phyloP scores from a whole-genome alignment of 2,113 vertebrate species.

The Pachycephala philippinensis region DNA sequence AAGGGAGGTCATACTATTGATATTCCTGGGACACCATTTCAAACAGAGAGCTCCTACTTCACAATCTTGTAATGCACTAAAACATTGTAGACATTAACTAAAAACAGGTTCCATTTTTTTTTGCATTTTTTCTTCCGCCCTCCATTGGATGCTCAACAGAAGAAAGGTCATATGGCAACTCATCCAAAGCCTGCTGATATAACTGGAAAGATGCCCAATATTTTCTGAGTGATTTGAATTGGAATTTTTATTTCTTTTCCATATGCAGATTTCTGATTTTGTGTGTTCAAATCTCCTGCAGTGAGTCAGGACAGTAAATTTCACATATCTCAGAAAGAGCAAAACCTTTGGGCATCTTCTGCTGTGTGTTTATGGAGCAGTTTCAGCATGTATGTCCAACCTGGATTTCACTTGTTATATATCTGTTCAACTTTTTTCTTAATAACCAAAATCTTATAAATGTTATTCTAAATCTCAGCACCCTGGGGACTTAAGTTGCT shows the following conservation, averaged over 20 bases:
- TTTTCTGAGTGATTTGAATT: neutral
- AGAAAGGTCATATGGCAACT: neutral
- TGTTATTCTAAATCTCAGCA: neutral
- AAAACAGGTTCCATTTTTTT: neutral
- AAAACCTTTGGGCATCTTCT: neutral
- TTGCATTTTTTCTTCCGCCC: neutral
- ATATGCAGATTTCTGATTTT: neutral
- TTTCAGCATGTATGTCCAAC: neutral
- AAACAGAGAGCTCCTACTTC: neutral
- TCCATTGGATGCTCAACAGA: neutral
- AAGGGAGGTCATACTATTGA: neutral
- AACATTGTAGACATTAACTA: neutral
- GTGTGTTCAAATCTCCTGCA: neutral
- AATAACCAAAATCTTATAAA: neutral
- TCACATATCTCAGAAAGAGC: neutral
- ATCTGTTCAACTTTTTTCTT: neutral
- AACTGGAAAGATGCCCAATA: neutral
- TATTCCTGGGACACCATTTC: neutral
- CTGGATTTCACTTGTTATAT: neutral
- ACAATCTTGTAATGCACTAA: neutral
- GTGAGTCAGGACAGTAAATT: neutral
- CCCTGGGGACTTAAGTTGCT: neutral
- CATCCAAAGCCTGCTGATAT: neutral
- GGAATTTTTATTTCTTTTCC: neutral
- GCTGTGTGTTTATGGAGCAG: neutral